Conservation (phyloP, 2,888 invertebrate species). For the Sinhomidia bicolor region DNA sequence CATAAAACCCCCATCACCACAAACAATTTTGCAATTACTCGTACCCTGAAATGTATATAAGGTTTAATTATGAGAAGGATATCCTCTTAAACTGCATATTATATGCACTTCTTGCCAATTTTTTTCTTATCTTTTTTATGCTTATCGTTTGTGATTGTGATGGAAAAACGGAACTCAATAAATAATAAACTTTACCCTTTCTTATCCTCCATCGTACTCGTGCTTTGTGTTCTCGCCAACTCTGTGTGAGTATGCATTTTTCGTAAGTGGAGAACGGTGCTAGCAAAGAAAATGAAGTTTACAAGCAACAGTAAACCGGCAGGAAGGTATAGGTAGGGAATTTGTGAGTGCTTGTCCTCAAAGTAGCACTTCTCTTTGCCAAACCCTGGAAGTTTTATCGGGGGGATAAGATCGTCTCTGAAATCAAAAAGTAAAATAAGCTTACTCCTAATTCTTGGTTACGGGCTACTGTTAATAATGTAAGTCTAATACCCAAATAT, state of each 20-base stretch:
- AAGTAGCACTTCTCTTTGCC: constrained; percentile 71
- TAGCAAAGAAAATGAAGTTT: constrained; percentile 70
- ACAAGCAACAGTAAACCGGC: constrained; percentile 57
- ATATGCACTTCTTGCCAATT: neutral
- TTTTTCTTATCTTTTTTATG: no score
- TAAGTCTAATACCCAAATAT: constrained; percentile 47
- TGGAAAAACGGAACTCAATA: neutral
- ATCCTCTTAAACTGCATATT: no score
- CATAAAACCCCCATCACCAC: constrained; percentile 68
- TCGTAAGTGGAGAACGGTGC: constrained; percentile 67
- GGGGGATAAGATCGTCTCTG: neutral
- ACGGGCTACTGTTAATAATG: neutral
- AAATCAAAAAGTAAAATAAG: neutral
- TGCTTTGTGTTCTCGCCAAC: constrained; percentile 68
- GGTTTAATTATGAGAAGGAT: neutral
- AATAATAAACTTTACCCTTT: constrained; percentile 57
- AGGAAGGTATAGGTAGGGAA: constrained; percentile 68
- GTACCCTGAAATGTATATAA: constrained; percentile 41
- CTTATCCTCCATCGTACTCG: constrained; percentile 63
- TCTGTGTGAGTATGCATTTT: constrained; percentile 68
- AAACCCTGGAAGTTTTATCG: constrained; percentile 55
- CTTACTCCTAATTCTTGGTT: neutral
- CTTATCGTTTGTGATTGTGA: neutral
- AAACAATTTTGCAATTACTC: constrained; percentile 67
- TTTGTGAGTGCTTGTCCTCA: constrained; percentile 22